Evolutionary conservation across 1,140 invertebrate genomes (phyloP), one percentile per base, ranked within the genome.

Genomic region (Vanessa tameamea): DNA sequence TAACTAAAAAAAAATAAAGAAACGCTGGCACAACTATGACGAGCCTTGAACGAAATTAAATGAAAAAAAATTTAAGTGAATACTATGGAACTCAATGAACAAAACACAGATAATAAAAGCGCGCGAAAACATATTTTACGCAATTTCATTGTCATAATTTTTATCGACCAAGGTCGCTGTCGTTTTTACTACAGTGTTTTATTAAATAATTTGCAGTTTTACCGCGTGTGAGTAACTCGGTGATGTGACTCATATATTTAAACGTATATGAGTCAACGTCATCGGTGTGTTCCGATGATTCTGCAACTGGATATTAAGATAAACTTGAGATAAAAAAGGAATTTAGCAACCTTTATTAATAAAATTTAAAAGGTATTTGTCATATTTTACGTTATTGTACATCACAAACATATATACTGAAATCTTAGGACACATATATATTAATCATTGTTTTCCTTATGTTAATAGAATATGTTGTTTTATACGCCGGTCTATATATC

Each of bases 201-300:
- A 81, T 81, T 73, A 79, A 79, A 78, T 83, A 78, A 79, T 78
- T 77, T 76, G 53, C 66, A 57, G 71, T 75, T 79, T 83, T 78
- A 76, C 80, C 78, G 76, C 47, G 70, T 72, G 63, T 83, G 80
- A 83, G 75, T 80, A 78, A 83, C 64, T 57, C 12, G 47, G 50
- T 78, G 80, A 78, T 48, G 50, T 78, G 80, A 81, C n/a, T 81
- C 77, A 81, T 65, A 14, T 61, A 65, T 64, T 74, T 61, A 26
- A 37, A 31, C 14, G 57, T 69, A 64, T 50, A 31, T 78, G 77
- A 76, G 15, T 78, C 73, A 76, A 71, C 66, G 59, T 69, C 72
- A 74, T 74, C 15, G 31, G 66, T 53, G 26, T 14, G 51, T 64
- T 74, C 12, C 50, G 72, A 64, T 69, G 59, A 73, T 73, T 69